phyloP scores from a whole-genome alignment of 2,888 invertebrate species.

The Parnassius mnemosyne region DNA sequence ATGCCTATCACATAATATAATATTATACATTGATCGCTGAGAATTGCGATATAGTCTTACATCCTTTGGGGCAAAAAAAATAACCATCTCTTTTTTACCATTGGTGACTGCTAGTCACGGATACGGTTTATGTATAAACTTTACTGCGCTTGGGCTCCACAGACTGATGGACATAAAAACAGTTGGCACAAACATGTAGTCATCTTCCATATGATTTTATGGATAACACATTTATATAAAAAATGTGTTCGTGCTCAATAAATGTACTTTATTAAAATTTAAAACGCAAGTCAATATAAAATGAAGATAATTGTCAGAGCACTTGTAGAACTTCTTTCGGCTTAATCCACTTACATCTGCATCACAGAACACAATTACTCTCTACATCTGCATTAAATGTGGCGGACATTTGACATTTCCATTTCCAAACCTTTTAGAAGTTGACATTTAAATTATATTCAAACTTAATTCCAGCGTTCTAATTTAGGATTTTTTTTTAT shows the following conservation, averaged over 20 bases:
- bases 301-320: background rate
- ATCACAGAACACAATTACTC: background rate
- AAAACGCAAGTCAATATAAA: background rate
- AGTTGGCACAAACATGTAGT: too few relatives aligned
- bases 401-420: conserved; percentile 17
- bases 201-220: background rate
- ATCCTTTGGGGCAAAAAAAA: too few relatives aligned
- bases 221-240: background rate
- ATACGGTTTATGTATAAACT: too few relatives aligned
- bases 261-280: background rate
- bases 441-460: conserved; percentile 2
- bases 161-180: too few relatives aligned
- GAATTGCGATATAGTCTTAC: too few relatives aligned
- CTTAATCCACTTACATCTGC: conserved; percentile 12
- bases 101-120: too few relatives aligned
- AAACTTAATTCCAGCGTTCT: too few relatives aligned
- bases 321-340: background rate
- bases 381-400: conserved; percentile 13
- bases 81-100: too few relatives aligned
- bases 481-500: too few relatives aligned
- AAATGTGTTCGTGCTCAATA: background rate
- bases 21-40: too few relatives aligned
- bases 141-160: too few relatives aligned
- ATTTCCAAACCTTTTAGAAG: conserved; percentile 12
- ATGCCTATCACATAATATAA: too few relatives aligned